Evolutionary conservation across 2,888 invertebrate species (phyloP), one percentile per base, ranked within the genome.

Genomic region (Cephus sareptanus): DNA sequence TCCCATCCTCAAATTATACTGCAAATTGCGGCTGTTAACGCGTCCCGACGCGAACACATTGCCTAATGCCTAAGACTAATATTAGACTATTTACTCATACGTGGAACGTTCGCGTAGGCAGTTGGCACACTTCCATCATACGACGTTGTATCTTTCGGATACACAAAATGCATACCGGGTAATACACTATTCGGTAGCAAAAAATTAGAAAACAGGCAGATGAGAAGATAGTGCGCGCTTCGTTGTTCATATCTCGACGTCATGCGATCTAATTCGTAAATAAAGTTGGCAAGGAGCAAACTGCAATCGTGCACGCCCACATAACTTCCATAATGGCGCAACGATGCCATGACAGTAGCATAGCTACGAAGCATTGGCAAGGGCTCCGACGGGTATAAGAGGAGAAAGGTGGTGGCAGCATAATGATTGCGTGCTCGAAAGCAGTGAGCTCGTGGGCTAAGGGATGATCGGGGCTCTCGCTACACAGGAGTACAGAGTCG

Each of bases 301-400:
- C 89, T 89, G 90, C 89, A 87, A 88, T 89, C 85, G 88, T 86
- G 84, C 88, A 88, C 88, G 90, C 89, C 90, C 89, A 90, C 90
- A 85, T 89, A 89, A 89, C 89, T 90, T 87, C 86, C 88, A 88
- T 90, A 89, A 90, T 90, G 90, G 90, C 88, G 89, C 87, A 88
- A 87, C 89, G 88, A 90, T 90, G 88, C 87, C 84, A 86, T 76
- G 77, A 34, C 73, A 75, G 76, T 71, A 75, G 70, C 74, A 37
- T 35, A 71, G 76, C n/a, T 33, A 33, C 30, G 70, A 33, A 70
- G 70, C 70, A 70, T 30, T 70, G 70, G 40, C 15, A 69, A 74
- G 75, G 12, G 23, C 30, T 37, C 40, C 31, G 77, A 73, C 34
- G 69, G 35, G 73, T 35, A 35, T 30, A 56, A 76, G 37, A 76